Evolutionary conservation across 2,888 invertebrate species (phyloP).

Genomic region (Melanchra persicariae): DNA sequence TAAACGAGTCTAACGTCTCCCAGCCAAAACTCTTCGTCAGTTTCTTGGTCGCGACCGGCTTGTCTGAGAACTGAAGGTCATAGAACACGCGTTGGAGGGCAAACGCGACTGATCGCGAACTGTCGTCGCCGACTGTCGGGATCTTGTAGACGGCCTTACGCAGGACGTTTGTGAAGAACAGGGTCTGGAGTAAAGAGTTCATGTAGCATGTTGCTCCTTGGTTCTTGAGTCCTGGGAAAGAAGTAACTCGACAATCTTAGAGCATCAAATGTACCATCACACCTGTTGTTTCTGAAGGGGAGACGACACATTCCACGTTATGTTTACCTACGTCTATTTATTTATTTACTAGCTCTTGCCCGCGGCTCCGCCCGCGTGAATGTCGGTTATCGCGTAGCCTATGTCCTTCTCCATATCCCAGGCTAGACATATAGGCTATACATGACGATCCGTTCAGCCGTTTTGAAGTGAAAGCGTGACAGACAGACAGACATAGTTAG

Average conservation of each 20-base stretch:
- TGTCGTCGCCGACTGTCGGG: slow-evolving; percentile 99
- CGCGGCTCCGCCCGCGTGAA: too few species aligned
- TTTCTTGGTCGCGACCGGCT: slow-evolving; percentile 99
- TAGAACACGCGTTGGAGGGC: slow-evolving; percentile 99
- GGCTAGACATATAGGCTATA: too few species aligned
- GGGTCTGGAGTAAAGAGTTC: slow-evolving; percentile 99
- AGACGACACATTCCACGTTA: too few species aligned
- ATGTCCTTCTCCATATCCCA: too few species aligned
- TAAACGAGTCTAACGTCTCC: slow-evolving; percentile 99
- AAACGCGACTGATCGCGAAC: slow-evolving; percentile 95
- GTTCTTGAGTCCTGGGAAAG: slow-evolving; percentile 96
- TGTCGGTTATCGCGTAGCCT: too few species aligned
- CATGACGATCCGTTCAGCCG: too few species aligned
- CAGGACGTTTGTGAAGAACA: slow-evolving; percentile 98
- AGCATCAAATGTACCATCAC: too few species aligned
- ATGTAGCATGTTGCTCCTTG: slow-evolving; percentile 99
- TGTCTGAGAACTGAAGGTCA: slow-evolving; percentile 98
- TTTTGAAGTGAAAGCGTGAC: too few species aligned
- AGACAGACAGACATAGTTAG: too few species aligned
- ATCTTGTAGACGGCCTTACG: slow-evolving; percentile 99
- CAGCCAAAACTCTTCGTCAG: slow-evolving; percentile 99
- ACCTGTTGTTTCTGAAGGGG: too few species aligned
- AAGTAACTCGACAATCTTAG: neutral
- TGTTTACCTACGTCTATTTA: too few species aligned
- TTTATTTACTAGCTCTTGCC: too few species aligned